Conservation (phyloP, 2,888 invertebrate genomes). For the Thereva nobilitata region DNA sequence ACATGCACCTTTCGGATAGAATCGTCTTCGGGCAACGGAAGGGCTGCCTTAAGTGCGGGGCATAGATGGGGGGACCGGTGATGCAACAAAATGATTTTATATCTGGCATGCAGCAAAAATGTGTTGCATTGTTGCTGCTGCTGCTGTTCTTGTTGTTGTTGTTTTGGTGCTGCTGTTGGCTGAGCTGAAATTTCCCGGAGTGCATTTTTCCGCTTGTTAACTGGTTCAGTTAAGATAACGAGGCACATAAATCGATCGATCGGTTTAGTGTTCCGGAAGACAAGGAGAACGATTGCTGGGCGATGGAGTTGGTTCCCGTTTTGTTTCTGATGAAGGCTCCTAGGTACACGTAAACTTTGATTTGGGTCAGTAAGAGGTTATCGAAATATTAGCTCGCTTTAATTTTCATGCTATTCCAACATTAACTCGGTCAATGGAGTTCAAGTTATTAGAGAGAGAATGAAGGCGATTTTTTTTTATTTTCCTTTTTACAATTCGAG, state of each 20-base stretch:
- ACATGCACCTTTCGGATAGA: no score
- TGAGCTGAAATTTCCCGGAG: conserved; percentile 41
- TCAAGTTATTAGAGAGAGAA: conserved; percentile 8
- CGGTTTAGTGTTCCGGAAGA: conserved; percentile 39
- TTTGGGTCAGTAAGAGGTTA: conserved; percentile 41
- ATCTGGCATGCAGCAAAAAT: conserved; percentile 23
- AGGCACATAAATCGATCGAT: conserved; percentile 44
- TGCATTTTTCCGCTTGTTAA: conserved; percentile 46
- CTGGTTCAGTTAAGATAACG: conserved; percentile 45
- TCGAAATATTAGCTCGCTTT: conserved; percentile 19
- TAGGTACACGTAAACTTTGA: conserved; percentile 19
- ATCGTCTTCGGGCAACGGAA: neutral
- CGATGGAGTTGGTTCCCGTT: conserved; percentile 3
- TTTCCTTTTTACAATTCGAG: no score
- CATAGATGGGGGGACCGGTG: neutral
- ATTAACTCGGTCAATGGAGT: conserved; percentile 4
- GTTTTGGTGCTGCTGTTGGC: conserved; percentile 42
- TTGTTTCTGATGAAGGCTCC: neutral
- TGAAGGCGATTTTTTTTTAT: neutral
- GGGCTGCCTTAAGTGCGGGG: conserved; percentile 1
- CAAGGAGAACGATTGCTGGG: conserved; percentile 1
- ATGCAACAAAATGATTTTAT: conserved; percentile 26
- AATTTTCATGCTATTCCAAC: neutral
- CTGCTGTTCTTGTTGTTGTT: conserved; percentile 30
- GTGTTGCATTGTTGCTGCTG: conserved; percentile 38